phyloP scores from a whole-genome alignment of 2,888 invertebrate genomes.

The Orthosia gothica region DNA sequence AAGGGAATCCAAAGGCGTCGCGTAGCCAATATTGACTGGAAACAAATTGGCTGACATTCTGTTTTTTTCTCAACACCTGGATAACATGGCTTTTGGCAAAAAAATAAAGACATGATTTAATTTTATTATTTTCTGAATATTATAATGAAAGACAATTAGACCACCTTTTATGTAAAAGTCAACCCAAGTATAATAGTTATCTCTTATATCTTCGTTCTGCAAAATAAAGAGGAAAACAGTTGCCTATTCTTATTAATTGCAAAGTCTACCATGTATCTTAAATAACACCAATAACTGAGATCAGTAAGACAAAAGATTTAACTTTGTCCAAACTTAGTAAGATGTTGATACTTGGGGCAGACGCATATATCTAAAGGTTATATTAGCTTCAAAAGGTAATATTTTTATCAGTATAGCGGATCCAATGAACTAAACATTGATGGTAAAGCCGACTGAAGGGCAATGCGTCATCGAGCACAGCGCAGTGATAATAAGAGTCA shows the following conservation, averaged over 20 bases:
- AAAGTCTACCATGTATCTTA: background rate
- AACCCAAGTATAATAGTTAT: background rate
- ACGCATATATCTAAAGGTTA: background rate
- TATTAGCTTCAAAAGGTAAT: slow-evolving; percentile 22
- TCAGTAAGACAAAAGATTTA: background rate
- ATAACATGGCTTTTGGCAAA: background rate
- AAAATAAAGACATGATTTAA: background rate
- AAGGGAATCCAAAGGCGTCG: slow-evolving; percentile 52
- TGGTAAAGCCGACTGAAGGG: slow-evolving; percentile 65
- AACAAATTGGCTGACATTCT: slow-evolving; percentile 35
- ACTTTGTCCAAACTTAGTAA: background rate
- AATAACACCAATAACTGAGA: background rate
- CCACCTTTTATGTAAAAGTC: background rate
- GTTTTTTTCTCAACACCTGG: slow-evolving; percentile 10
- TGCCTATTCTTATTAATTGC: background rate
- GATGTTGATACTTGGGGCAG: no score
- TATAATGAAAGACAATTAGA: background rate
- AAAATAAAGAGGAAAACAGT: background rate
- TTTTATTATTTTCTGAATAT: background rate
- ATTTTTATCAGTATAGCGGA: slow-evolving; percentile 51
- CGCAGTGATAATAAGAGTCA: slow-evolving; percentile 78
- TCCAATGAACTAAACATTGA: slow-evolving; percentile 59
- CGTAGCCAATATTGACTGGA: slow-evolving; percentile 20
- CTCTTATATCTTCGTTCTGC: background rate
- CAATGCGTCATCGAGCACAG: slow-evolving; percentile 81